Conservation (phyloP, 2,797 vertebrate genomes). For the Siniperca scherzeri region DNA sequence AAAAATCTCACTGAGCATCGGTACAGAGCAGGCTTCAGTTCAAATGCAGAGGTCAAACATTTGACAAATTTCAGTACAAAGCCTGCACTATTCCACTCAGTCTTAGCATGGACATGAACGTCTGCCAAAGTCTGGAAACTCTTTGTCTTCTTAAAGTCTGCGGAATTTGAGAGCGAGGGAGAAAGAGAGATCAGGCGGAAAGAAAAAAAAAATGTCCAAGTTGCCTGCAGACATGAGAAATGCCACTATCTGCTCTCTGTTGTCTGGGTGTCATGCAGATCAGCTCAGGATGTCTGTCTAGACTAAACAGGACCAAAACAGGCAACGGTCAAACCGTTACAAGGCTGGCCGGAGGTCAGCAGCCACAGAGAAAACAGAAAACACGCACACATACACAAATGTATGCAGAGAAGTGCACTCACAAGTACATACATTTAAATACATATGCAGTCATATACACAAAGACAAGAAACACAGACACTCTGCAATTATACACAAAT, state of each 20-base stretch:
- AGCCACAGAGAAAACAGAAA: constrained; percentile 64
- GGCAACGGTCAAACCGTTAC: constrained; percentile 73
- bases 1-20: constrained; percentile 71
- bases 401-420: constrained; percentile 21
- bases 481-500: constrained; percentile 64
- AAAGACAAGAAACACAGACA: constrained; percentile 44
- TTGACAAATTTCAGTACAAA: constrained; percentile 84
- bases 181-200: constrained; percentile 57
- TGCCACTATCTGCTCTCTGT: constrained; percentile 81
- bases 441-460: constrained; percentile 32
- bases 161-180: constrained; percentile 74
- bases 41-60: constrained; percentile 81
- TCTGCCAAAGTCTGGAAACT: constrained; percentile 84
- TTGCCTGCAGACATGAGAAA: constrained; percentile 84
- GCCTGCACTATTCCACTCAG: constrained; percentile 82
- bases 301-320: constrained; percentile 84
- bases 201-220: constrained; percentile 62
- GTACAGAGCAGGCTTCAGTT: constrained; percentile 75
- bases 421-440: constrained; percentile 49
- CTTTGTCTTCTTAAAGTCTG: constrained; percentile 82
- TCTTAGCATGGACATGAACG: constrained; percentile 76
- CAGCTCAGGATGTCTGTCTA: constrained; percentile 85
- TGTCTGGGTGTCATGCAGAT: constrained; percentile 83
- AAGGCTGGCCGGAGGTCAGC: constrained; percentile 77
- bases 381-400: constrained; percentile 37